Conservation (phyloP, 2,113 vertebrate species). For the Nothoprocta pentlandii region DNA sequence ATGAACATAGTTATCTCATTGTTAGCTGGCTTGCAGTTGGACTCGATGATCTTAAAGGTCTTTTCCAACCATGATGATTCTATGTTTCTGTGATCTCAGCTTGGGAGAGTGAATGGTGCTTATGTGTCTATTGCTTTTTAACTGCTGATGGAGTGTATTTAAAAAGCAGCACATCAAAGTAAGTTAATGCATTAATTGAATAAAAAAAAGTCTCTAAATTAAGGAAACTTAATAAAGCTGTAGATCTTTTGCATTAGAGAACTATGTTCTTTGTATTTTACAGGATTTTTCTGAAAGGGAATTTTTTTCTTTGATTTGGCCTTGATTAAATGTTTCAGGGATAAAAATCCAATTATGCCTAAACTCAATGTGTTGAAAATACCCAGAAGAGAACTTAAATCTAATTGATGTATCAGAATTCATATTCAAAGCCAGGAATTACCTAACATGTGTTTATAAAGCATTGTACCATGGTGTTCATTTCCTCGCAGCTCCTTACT, state of each 20-base stretch:
- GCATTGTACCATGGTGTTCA: conserved; percentile 24
- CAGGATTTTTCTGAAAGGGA: conserved; percentile 12
- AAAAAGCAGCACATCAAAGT: conserved; percentile 62
- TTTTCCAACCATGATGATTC: too few relatives aligned
- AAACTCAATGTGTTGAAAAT: conserved; percentile 65
- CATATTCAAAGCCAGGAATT: conserved; percentile 53
- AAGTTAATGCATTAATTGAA: conserved; percentile 67
- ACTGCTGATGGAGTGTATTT: conserved; percentile 7
- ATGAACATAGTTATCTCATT: neutral
- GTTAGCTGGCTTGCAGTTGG: too few relatives aligned
- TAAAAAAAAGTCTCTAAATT: conserved; percentile 51
- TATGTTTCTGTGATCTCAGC: neutral
- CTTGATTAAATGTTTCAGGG: conserved; percentile 64
- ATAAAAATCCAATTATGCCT: conserved; percentile 66
- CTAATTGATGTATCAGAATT: conserved; percentile 63
- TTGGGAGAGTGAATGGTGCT: conserved; percentile 25
- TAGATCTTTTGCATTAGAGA: conserved; percentile 34
- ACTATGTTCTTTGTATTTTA: conserved; percentile 52
- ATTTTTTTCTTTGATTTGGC: conserved; percentile 63
- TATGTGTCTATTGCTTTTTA: conserved; percentile 21
- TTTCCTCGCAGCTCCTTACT: conserved; percentile 46
- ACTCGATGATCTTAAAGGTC: too few relatives aligned
- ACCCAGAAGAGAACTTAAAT: conserved; percentile 55
- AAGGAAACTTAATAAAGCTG: conserved; percentile 45
- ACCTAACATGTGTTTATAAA: conserved; percentile 51